These are phyloP conservation scores for Dryobotodes eremita DNA, from an alignment of 2,888 invertebrate genomes.

Conservation along the genomic window DNA sequence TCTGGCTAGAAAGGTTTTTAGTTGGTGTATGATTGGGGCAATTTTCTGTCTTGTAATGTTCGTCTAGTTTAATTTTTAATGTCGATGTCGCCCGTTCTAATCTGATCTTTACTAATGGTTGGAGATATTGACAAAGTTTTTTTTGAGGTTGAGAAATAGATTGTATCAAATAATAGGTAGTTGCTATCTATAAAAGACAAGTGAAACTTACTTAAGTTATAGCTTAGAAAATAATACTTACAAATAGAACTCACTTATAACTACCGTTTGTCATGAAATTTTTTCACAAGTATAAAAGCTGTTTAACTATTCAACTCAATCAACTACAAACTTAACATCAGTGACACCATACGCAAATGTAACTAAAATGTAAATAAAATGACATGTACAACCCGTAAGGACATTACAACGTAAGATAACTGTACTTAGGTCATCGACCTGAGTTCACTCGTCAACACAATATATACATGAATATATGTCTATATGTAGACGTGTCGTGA, in stretches of 20 bases:
- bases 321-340: constrained; percentile 1
- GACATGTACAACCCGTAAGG: constrained; percentile 51
- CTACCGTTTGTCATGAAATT: not conserved
- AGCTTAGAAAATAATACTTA: not conserved
- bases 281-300: not conserved
- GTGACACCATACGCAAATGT: constrained; percentile 25
- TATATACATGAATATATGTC: constrained; percentile 20
- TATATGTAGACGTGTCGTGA: constrained; percentile 57
- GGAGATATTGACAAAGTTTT: constrained; percentile 26
- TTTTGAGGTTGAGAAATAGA: constrained; percentile 22
- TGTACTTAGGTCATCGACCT: constrained; percentile 62
- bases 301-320: not conserved
- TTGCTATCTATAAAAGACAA: constrained; percentile 6
- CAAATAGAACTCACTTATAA: not conserved
- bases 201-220: not conserved
- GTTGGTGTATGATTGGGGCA: constrained; percentile 46
- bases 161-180: constrained; percentile 33
- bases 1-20: constrained; percentile 37
- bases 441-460: constrained; percentile 35
- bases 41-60: constrained; percentile 37
- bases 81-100: constrained; percentile 24
- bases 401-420: constrained; percentile 58
- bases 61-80: constrained; percentile 38
- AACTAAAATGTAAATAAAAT: constrained; percentile 45
- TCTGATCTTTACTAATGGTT: constrained; percentile 27